These are phyloP conservation scores for Lynx canadensis DNA, from an alignment of 2,113 vertebrate species.

Conservation along the genomic window DNA sequence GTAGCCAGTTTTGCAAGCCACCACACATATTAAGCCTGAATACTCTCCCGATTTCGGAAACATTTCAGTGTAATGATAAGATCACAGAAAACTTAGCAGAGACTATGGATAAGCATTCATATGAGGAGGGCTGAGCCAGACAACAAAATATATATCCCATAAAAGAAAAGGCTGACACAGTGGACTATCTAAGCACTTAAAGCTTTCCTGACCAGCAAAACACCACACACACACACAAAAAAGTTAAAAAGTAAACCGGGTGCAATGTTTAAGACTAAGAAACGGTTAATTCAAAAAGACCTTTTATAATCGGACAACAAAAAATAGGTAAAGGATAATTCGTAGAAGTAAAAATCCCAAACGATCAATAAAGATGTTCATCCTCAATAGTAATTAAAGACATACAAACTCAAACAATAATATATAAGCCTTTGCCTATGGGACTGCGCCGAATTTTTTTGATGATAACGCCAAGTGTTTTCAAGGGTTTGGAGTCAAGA, in stretches of 20 bases:
- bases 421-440: background rate
- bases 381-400: background rate
- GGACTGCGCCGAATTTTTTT: background rate
- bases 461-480: background rate
- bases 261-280: background rate
- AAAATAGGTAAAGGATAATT: background rate
- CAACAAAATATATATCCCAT: background rate
- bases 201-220: background rate
- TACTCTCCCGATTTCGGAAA: background rate
- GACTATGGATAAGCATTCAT: background rate
- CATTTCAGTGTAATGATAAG: background rate
- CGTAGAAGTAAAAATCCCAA: background rate
- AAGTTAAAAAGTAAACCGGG: background rate
- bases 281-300: background rate
- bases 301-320: background rate
- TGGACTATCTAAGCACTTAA: background rate
- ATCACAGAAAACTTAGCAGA: background rate
- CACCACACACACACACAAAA: background rate
- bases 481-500: background rate
- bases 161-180: background rate
- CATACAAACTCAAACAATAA: background rate
- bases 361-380: background rate
- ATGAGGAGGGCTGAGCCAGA: background rate
- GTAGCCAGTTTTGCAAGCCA: background rate
- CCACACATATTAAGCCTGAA: background rate